Evolutionary conservation across 2,797 vertebrate species (phyloP).

Genomic region (Notolepis coatsorum): DNA sequence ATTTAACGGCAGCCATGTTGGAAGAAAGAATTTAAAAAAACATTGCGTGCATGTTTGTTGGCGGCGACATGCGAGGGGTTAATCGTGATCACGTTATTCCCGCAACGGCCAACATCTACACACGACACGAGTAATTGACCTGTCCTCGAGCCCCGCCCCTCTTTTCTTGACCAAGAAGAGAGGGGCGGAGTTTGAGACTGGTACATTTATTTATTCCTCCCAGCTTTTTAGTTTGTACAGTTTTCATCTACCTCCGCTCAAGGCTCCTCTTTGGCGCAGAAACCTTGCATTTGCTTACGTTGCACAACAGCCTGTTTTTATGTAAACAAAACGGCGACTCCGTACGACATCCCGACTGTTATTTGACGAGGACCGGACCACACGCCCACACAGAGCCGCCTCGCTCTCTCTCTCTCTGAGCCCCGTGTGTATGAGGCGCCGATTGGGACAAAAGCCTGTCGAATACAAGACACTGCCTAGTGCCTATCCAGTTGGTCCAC

Average conservation of each 20-base stretch:
- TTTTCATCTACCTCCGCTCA: slow-evolving; percentile 65
- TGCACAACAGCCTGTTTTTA: slow-evolving; percentile 47
- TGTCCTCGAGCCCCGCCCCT: too few species aligned
- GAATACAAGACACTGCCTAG: too few species aligned
- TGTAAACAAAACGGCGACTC: slow-evolving; percentile 56
- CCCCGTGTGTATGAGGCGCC: too few species aligned
- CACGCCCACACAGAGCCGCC: too few species aligned
- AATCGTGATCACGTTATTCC: slow-evolving; percentile 7
- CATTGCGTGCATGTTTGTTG: too few species aligned
- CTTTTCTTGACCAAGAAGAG: too few species aligned
- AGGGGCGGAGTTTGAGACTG: too few species aligned
- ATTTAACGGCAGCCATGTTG: too few species aligned
- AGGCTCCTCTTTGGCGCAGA: slow-evolving; percentile 30
- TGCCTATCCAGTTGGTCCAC: too few species aligned
- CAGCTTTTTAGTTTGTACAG: slow-evolving; percentile 23
- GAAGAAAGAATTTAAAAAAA: too few species aligned
- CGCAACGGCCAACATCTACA: slow-evolving; percentile 12
- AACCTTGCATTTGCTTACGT: slow-evolving; percentile 17
- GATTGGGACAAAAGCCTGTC: too few species aligned
- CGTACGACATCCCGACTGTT: slow-evolving; percentile 37
- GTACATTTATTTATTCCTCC: slow-evolving; percentile 11
- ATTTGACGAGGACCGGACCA: slow-evolving; percentile 33
- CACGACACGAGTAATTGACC: neutral
- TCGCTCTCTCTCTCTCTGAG: too few species aligned
- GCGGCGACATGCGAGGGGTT: slow-evolving; percentile 30